Evolutionary conservation across 2,797 vertebrate species (phyloP), one percentile per base, ranked within the genome.

Genomic region (Pseudomugil tenellus): DNA sequence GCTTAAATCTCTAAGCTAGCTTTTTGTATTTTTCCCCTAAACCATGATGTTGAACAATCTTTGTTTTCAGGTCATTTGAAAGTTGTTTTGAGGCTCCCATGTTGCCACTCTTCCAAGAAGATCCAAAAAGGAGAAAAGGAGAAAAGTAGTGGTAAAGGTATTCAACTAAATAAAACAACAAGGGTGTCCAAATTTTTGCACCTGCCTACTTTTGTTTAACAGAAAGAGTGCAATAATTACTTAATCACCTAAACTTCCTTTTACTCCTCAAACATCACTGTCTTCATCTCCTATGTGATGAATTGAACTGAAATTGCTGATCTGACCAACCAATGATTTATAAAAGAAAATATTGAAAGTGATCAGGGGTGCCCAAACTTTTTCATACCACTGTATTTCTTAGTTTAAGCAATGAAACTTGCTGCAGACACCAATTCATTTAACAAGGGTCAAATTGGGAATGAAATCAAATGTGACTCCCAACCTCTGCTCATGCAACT

Each of bases 381-480:
- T 31, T 31, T 31, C 6, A 6, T 3, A 31, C 6, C 3, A 39
- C 9, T 39, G 34, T 4, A 31, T 60, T 11, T 28, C 32, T 63
- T 12, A 41, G 35, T 35, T 39, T 41, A 46, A 46, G 6, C 32
- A 26, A 67, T 58, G 17, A 60, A 7, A 19, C 35, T 48, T 46
- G 32, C 12, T 26, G 35, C 11, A 43, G 28, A 56, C 19, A 19
- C 25, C 58, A 66, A 58, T 56, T 41, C 25, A 2, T 43, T 46
- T 58, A 55, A 63, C 73, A 31, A 31, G 6, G 3, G 29, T 3
- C 3, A 31, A 3, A 31, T 31, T 31, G 6, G 29, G 29, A 6
- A 66, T 75, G 61, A 80, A 78, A 83, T 67, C 0, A 74, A 77
- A 85, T 77, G 49, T 51, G 59, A 32, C 17, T 35, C 35, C 2